phyloP scores from a whole-genome alignment of 1,140 invertebrate species.

The Camponotus pennsylvanicus region DNA sequence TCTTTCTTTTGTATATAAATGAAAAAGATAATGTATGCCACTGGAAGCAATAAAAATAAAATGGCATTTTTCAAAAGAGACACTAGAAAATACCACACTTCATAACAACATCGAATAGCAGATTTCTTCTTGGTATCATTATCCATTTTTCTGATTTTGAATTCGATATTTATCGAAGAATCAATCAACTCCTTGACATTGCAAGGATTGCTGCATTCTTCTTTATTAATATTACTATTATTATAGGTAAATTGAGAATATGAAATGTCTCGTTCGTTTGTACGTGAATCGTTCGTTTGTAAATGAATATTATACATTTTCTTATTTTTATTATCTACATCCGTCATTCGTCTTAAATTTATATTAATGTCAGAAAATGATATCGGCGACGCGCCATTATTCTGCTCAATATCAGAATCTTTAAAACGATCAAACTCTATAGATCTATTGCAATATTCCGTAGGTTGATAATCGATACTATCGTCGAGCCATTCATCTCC shows the following conservation, averaged over 20 bases:
- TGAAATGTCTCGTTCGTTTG: not conserved
- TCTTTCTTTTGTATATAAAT: conserved; percentile 53
- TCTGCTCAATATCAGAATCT: conserved; percentile 11
- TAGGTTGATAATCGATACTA: not conserved
- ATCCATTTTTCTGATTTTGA: not conserved
- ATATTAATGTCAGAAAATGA: conserved; percentile 31
- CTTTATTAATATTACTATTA: not conserved
- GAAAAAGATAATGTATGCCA: conserved; percentile 63
- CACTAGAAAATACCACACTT: not conserved
- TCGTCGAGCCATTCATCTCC: conserved; percentile 2
- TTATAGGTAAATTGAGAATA: not conserved
- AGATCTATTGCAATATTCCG: conserved; percentile 8
- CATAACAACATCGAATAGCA: not conserved
- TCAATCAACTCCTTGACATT: not conserved
- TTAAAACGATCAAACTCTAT: conserved; percentile 18
- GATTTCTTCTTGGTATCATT: not conserved
- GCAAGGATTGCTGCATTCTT: not conserved
- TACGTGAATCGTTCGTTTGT: not conserved
- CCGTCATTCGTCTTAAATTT: conserved; percentile 22
- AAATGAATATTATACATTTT: not conserved
- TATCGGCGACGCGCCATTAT: not conserved
- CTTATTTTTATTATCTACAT: conserved; percentile 9
- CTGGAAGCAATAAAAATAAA: conserved; percentile 65
- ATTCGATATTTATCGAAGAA: not conserved
- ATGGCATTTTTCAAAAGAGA: conserved; percentile 64